These are phyloP conservation scores for Melieria omissa DNA, from an alignment of 2,888 invertebrate species.

Conservation along the genomic window DNA sequence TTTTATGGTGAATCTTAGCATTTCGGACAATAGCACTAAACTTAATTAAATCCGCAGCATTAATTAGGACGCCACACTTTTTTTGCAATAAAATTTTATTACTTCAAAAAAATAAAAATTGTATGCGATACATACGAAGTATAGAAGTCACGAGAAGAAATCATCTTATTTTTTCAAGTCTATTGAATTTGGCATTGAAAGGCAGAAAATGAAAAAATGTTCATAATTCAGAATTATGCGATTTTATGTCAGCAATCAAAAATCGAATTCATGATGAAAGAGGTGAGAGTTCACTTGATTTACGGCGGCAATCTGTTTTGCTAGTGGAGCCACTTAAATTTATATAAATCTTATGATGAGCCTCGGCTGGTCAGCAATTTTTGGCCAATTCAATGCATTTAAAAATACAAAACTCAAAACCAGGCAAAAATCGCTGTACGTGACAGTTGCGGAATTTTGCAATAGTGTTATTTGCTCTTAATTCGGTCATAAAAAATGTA, in stretches of 20 bases:
- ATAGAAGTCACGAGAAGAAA: not conserved
- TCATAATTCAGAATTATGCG: constrained; percentile 24
- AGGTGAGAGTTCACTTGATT: constrained; percentile 46
- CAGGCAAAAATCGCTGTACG: too few species aligned
- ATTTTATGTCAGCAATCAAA: constrained; percentile 31
- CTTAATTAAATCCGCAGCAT: constrained; percentile 30
- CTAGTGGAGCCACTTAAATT: not conserved
- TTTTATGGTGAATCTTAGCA: constrained; percentile 30
- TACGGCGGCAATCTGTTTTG: constrained; percentile 42
- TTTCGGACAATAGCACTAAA: constrained; percentile 33
- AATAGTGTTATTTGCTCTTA: too few species aligned
- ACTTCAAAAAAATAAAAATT: constrained; percentile 20
- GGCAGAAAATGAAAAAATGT: constrained; percentile 21
- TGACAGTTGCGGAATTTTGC: too few species aligned
- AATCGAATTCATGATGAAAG: constrained; percentile 29
- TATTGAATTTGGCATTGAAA: constrained; percentile 32
- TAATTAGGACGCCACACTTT: constrained; percentile 24
- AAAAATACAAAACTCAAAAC: too few species aligned
- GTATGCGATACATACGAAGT: not conserved
- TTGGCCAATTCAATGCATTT: too few species aligned
- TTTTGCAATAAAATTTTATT: constrained; percentile 35
- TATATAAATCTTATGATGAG: not conserved
- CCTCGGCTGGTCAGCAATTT: too few species aligned
- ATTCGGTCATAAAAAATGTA: too few species aligned
- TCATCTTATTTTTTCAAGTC: constrained; percentile 15